phyloP scores from a whole-genome alignment of 2,113 vertebrate species.

The Crotalus horridus region DNA sequence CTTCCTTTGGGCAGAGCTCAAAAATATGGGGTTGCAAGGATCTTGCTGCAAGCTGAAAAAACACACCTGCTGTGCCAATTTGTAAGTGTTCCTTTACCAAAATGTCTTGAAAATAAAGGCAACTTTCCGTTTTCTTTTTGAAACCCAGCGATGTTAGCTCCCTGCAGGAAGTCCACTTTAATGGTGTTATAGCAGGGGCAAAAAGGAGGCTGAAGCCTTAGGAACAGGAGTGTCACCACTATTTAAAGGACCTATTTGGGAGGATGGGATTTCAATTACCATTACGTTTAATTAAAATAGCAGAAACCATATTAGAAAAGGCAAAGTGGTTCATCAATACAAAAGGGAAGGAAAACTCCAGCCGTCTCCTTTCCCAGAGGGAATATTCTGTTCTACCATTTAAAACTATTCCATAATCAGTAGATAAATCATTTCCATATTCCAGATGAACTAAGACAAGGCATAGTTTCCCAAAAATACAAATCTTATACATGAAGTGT shows the following conservation, averaged over 20 bases:
- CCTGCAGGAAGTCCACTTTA: neutral
- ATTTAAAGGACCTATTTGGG: slow-evolving; percentile 1
- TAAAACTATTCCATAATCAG: neutral
- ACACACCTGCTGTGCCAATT: slow-evolving; percentile 25
- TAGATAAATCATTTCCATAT: slow-evolving; percentile 4
- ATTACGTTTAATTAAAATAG: neutral
- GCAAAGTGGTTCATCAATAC: neutral
- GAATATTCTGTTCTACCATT: neutral
- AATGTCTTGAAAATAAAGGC: slow-evolving; percentile 42
- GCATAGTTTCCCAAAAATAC: neutral
- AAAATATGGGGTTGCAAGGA: neutral
- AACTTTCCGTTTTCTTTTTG: slow-evolving; percentile 17
- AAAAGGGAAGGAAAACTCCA: neutral
- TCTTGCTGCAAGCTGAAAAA: slow-evolving; percentile 46
- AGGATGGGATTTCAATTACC: neutral
- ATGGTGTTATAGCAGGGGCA: neutral
- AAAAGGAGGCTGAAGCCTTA: neutral
- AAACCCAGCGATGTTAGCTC: slow-evolving; percentile 30
- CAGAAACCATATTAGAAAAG: neutral
- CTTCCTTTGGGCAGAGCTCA: slow-evolving; percentile 1
- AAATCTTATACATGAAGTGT: neutral
- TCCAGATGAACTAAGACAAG: neutral
- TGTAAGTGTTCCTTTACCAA: slow-evolving; percentile 23
- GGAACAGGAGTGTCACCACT: neutral
- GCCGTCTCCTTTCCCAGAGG: neutral